A percentile compares a stretch with the other conserved stretches of the same genome.
phyloP scores from a whole-genome alignment of 1,140 invertebrate species.

The Temnothorax longispinosus region DNA sequence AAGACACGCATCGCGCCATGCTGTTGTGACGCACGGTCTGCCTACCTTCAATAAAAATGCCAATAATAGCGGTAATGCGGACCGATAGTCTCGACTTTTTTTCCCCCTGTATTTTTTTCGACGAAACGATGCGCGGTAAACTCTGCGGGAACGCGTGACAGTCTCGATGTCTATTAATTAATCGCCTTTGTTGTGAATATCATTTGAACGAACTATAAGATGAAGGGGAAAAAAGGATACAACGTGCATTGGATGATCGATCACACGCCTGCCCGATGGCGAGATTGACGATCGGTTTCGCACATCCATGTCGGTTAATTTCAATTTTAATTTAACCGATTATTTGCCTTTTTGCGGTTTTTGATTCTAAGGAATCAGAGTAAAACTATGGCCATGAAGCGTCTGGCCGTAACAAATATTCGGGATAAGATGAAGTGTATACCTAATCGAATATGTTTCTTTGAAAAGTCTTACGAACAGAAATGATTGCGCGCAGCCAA shows the following conservation, averaged over 20 bases:
- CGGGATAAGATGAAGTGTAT: not conserved
- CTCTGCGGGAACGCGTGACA: not conserved
- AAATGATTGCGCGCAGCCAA: not conserved
- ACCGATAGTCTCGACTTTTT: constrained; percentile 11
- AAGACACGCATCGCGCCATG: constrained; percentile 44
- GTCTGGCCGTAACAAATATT: not conserved
- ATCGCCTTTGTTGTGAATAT: not conserved
- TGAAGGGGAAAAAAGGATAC: not conserved
- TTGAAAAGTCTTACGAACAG: not conserved
- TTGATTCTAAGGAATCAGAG: constrained; percentile 1
- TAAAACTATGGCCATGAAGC: not conserved
- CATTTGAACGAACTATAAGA: not conserved
- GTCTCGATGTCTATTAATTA: not conserved
- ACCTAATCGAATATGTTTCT: not conserved
- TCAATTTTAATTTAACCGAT: constrained; percentile 5
- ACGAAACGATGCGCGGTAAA: not conserved
- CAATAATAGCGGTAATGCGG: constrained; percentile 58
- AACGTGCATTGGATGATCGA: constrained; percentile 48
- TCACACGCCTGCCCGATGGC: not conserved
- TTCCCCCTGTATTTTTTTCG: not conserved
- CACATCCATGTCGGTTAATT: not conserved
- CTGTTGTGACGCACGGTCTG: constrained; percentile 35
- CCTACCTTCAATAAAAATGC: constrained; percentile 41
- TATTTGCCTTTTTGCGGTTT: not conserved
- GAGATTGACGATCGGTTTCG: not conserved